phyloP scores from a whole-genome alignment of 2,113 vertebrate genomes.

The Calcarius ornatus region DNA sequence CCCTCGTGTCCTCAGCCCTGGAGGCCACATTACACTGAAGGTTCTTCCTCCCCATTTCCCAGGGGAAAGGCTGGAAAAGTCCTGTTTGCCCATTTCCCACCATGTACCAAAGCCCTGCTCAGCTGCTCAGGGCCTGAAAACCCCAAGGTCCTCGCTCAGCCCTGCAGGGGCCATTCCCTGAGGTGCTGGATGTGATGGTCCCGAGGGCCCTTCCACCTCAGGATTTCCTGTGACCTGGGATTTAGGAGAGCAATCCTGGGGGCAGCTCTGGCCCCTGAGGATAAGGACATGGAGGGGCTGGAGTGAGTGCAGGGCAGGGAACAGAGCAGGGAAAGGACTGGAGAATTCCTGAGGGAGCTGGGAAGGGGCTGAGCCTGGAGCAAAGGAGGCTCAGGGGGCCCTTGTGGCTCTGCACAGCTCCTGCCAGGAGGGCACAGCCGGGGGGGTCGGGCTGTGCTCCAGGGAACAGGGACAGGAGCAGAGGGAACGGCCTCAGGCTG shows the following conservation, averaged over 20 bases:
- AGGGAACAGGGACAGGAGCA: neutral
- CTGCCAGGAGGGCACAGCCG: neutral
- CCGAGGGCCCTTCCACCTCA: neutral
- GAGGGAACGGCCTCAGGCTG: neutral
- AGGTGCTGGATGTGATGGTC: rapidly evolving
- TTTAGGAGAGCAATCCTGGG: too few relatives aligned
- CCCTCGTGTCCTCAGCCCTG: neutral
- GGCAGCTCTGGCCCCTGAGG: neutral
- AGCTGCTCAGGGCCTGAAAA: neutral
- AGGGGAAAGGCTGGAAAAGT: neutral
- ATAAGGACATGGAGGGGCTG: neutral
- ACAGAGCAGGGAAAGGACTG: rapidly evolving
- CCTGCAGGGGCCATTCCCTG: neutral
- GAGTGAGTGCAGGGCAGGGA: rapidly evolving
- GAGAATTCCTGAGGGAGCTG: neutral
- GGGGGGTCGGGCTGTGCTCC: neutral
- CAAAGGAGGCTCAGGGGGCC: neutral
- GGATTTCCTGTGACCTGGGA: neutral
- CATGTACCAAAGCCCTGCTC: neutral
- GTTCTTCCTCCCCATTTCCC: neutral
- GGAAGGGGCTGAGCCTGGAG: neutral
- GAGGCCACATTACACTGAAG: rapidly evolving
- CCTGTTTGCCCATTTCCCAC: neutral
- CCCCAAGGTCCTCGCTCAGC: rapidly evolving
- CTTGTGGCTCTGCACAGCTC: neutral